phyloP scores from a whole-genome alignment of 2,113 vertebrate genomes.

The Sminthopsis crassicaudata region DNA sequence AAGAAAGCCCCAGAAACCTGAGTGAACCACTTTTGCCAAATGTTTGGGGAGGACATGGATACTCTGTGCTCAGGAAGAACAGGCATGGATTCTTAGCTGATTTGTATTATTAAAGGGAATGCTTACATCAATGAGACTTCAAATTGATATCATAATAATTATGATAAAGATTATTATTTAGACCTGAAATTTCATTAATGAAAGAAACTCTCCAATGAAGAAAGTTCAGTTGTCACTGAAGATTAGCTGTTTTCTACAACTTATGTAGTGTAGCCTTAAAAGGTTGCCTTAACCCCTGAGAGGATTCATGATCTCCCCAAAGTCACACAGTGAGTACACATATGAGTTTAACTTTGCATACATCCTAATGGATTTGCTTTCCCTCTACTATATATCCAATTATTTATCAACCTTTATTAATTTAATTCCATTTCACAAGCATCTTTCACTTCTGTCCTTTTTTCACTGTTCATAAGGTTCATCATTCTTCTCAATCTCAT shows the following conservation, averaged over 20 bases:
- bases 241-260: not conserved
- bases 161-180: not conserved
- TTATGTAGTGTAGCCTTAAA: not conserved
- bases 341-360: not conserved
- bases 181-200: not conserved
- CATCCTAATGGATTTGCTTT: not conserved
- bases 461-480: not conserved
- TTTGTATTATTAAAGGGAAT: not conserved
- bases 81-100: not conserved
- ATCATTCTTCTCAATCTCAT: not conserved
- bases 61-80: not conserved
- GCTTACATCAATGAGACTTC: not conserved
- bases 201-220: not conserved
- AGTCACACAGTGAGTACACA: not conserved
- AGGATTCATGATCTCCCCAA: not conserved
- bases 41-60: not conserved
- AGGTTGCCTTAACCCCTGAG: not conserved
- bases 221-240: not conserved
- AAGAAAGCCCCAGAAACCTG: not conserved
- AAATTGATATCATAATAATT: not conserved
- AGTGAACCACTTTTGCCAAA: not conserved
- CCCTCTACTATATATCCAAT: not conserved
- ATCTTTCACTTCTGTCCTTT: not conserved
- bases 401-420: not conserved
- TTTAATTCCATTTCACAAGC: not conserved